Conservation (phyloP, 1,140 invertebrate species). For the Neodiprion virginianus region DNA sequence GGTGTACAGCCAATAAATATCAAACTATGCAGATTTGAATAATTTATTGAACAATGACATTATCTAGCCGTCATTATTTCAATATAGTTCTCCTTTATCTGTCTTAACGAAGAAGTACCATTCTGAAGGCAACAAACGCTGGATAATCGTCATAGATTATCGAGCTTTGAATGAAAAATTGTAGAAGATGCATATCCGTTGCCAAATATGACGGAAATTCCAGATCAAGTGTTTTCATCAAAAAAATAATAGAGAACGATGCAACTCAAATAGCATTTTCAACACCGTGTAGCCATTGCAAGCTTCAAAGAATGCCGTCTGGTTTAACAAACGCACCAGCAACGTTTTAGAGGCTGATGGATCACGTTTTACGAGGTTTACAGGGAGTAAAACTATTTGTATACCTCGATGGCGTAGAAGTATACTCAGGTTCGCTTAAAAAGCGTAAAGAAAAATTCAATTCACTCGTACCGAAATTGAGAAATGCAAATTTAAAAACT, state of each 20-base stretch:
- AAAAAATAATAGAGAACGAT: slow-evolving; percentile 36
- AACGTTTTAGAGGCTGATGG: no score
- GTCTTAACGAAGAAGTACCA: slow-evolving; percentile 51
- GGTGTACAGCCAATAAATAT: neutral
- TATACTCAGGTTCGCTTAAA: slow-evolving; percentile 40
- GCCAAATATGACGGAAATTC: no score
- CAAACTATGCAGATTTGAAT: slow-evolving; percentile 34
- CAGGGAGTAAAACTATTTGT: slow-evolving; percentile 27
- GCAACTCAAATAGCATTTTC: slow-evolving; percentile 44
- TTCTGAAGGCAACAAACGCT: slow-evolving; percentile 39
- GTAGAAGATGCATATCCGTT: slow-evolving; percentile 43
- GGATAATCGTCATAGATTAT: slow-evolving; percentile 23
- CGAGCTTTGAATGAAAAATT: slow-evolving; percentile 32
- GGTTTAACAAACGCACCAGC: slow-evolving; percentile 28
- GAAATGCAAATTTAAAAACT: slow-evolving; percentile 50
- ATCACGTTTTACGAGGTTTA: no score
- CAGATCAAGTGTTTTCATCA: slow-evolving; percentile 57
- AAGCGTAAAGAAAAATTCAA: slow-evolving; percentile 48
- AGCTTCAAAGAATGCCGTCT: slow-evolving; percentile 32
- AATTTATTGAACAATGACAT: slow-evolving; percentile 28
- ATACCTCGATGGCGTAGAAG: slow-evolving; percentile 45
- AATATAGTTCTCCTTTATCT: slow-evolving; percentile 41
- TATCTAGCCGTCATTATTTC: slow-evolving; percentile 40
- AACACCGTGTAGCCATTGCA: slow-evolving; percentile 25
- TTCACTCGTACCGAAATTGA: slow-evolving; percentile 43